phyloP scores from a whole-genome alignment of 1,140 invertebrate species.

The Nymphalis io region DNA sequence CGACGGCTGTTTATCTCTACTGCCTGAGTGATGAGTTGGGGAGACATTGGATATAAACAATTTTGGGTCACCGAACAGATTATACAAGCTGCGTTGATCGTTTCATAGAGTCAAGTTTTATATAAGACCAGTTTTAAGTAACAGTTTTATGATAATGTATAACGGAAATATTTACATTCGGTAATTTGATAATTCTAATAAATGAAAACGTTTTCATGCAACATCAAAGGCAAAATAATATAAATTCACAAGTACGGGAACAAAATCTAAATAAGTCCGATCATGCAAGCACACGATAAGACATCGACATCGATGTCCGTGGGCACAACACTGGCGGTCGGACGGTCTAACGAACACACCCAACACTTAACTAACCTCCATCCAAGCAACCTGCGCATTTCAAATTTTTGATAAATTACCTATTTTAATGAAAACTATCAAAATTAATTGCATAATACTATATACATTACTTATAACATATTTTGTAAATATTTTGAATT shows the following conservation, averaged over 20 bases:
- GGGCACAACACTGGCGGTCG: slow-evolving; percentile 39
- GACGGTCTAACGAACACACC: slow-evolving; percentile 41
- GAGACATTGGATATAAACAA: not conserved
- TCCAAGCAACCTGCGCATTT: slow-evolving; percentile 81
- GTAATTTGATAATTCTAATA: not conserved
- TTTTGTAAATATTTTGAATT: too few species aligned
- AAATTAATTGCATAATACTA: too few species aligned
- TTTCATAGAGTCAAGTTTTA: not conserved
- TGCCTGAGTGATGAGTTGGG: slow-evolving; percentile 81
- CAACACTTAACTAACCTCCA: slow-evolving; percentile 77
- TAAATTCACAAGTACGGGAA: slow-evolving; percentile 31
- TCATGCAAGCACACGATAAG: slow-evolving; percentile 47
- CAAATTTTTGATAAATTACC: slow-evolving; percentile 55
- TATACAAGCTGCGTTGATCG: not conserved
- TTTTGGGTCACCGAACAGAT: too few species aligned
- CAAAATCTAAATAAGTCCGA: slow-evolving; percentile 28
- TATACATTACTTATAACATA: too few species aligned
- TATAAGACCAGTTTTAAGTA: not conserved
- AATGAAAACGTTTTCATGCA: slow-evolving; percentile 36
- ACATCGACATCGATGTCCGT: slow-evolving; percentile 16
- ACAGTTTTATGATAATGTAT: not conserved
- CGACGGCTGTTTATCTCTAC: slow-evolving; percentile 95
- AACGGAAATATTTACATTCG: slow-evolving; percentile 7
- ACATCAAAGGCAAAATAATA: slow-evolving; percentile 38
- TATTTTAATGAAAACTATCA: not conserved